Evolutionary conservation across 92 coral and sea anemone genomes (phyloP), one percentile per base, ranked within the genome.

Genomic region (Anthopleura xanthogrammica): DNA sequence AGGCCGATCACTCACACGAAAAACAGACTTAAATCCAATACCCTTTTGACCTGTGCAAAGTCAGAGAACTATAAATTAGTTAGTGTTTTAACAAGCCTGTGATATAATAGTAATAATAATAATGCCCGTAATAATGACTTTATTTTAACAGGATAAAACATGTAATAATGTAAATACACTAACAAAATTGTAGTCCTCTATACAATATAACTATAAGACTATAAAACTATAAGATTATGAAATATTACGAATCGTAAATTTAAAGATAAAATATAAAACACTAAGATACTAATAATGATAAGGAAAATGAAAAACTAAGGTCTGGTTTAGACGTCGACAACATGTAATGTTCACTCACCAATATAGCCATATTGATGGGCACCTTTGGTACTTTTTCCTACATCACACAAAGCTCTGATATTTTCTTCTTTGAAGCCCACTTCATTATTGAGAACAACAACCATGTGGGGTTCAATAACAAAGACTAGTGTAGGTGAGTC

Each of bases 321-420:
- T 29, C 36, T 29, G 36, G 36, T 29, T 29, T 29, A 29, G 36
- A 29, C 36, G 1, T 29, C 0, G 17, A 19, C 29, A 62, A 62
- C 4, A 62, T 2, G 7, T 16, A 9, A 23, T 29, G 24, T 23
- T 20, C 8, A 83, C 95, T 56, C 52, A 95, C 98, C 98, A 62
- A 95, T 95, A 80, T 95, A 95, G 20, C 98, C 98, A 84, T 91
- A 95, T 24, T 96, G 97, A 72, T 95, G 98, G 48, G 90, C 91
- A 76, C 98, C 98, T 77, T 95, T 95, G 16, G 98, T 95, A 70
- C 98, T 95, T 29, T 89, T 90, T 72, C 98, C 98, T 13, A 95
- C 98, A 75, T 95, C 95, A 84, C 98, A 95, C 82, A 95, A 64
- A 22, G 98, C 97, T 60, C 98, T 90, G 78, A 95, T 95, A 79